Evolutionary conservation across 2,797 vertebrate species (phyloP).

Genomic region (Tadarida brasiliensis): DNA sequence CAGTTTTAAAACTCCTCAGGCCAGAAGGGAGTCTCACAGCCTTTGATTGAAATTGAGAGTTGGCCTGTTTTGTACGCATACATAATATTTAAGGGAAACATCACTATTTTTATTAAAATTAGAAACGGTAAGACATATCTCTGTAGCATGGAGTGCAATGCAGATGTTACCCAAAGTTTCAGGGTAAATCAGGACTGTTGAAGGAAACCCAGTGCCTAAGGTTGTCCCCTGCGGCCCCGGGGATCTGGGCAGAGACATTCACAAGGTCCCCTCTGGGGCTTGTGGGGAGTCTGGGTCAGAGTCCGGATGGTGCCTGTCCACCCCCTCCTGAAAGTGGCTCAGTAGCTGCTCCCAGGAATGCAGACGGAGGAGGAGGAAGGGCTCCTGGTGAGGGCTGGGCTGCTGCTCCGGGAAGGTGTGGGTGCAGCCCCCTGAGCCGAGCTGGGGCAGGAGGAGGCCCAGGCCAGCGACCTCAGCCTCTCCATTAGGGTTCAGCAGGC

Average conservation of each 20-base stretch:
- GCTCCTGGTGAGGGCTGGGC: background rate
- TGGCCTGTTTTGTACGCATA: background rate
- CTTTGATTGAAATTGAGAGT: background rate
- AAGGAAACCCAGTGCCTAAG: background rate
- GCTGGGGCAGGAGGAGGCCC: background rate
- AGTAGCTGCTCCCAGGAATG: no score
- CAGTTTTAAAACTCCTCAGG: background rate
- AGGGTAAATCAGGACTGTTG: background rate
- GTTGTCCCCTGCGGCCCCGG: accelerated
- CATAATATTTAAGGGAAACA: background rate
- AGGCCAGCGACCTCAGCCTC: background rate
- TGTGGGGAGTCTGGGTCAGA: accelerated
- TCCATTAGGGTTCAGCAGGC: background rate
- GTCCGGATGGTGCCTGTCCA: background rate
- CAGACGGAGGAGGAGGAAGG: background rate
- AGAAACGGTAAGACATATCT: background rate
- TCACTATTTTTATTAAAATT: background rate
- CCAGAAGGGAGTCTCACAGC: background rate
- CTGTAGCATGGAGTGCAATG: background rate
- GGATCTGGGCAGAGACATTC: accelerated
- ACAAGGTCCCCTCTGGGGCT: no score
- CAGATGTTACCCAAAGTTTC: background rate
- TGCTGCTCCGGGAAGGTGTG: background rate
- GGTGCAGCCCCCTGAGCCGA: background rate
- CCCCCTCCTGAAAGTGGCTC: background rate